Percentiles rank a stretch among this genome's conserved stretches.
phyloP scores from a whole-genome alignment of 2,888 invertebrate genomes.

The Germaria angustata region DNA sequence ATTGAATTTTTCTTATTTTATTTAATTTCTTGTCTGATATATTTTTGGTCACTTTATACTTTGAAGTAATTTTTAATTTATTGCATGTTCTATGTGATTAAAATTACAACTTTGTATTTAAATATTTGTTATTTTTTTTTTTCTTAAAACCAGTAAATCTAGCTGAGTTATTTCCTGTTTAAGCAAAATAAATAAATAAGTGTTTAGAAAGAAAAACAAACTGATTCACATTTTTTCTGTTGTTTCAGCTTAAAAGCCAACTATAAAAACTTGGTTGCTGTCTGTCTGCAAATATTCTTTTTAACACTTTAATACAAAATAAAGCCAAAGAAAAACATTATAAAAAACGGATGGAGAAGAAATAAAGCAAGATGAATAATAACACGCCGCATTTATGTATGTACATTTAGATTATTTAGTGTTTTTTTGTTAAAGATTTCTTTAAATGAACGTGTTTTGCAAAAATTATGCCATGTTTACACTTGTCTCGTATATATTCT shows the following conservation, averaged over 20 bases:
- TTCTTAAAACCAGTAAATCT: constrained; percentile 48
- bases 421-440: constrained; percentile 27
- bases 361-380: constrained; percentile 56
- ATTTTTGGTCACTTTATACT: neutral
- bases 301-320: constrained; percentile 51
- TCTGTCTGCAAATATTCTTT: constrained; percentile 44
- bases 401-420: constrained; percentile 24
- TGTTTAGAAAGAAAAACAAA: constrained; percentile 29
- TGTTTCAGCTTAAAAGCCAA: constrained; percentile 42
- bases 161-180: constrained; percentile 56
- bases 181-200: constrained; percentile 12
- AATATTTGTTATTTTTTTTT: neutral
- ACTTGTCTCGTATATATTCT: constrained; percentile 51
- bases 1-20: too few species aligned
- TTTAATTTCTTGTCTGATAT: neutral
- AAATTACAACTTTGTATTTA: constrained; percentile 18
- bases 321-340: constrained; percentile 27
- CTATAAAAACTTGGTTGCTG: constrained; percentile 4
- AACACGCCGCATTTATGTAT: constrained; percentile 43
- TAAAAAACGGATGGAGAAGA: constrained; percentile 1
- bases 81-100: constrained; percentile 32
- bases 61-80: constrained; percentile 12
- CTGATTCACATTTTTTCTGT: constrained; percentile 45
- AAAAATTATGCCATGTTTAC: constrained; percentile 63
- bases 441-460: constrained; percentile 57